Base-by-base conservation (phyloP, 2,888 invertebrate genomes). In the Dorcus hopei region DNA sequence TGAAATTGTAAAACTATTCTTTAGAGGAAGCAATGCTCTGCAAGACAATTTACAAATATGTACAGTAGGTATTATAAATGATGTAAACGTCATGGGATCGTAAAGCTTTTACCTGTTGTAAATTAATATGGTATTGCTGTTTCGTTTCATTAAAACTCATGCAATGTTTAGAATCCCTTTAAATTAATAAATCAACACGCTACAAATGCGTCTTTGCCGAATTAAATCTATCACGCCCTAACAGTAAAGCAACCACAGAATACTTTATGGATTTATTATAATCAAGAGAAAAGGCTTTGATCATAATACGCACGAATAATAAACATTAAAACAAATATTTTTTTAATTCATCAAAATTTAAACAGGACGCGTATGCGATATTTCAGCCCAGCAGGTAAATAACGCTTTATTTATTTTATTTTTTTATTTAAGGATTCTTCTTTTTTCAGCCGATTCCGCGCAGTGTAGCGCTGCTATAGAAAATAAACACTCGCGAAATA, bases 121-220 rank as follows among this genome's bases (percentile, higher is more conserved):
- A 41, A 41, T 41, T 41, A 41, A 41, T 9, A 3, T 3, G 14
- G 14, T 14, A 19, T 3, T 19, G 19, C 1, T 33, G 26, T 41
- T 41, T n/a, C 7, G 14, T 41, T 41, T 7, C 1, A 41, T n/a
- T 6, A n/a, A 41, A 41, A 11, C n/a, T 11, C 14, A 45, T 5
- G 19, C 45, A 9, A 2, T 45, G 45, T 19, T 45, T 45, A 16
- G 23, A 45, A 45, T 45, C 45, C 45, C 45, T 19, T 19, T 45
- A 16, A 11, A 45, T 45, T 45, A 45, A 45, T 45, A 45, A 45
- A 45, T 45, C 45, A 16, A 45, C 45, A 45, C 45, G 45, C 2
- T 45, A 45, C 45, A 45, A 45, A 45, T 45, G 45, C 45, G 45
- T 45, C 45, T 45, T 45, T 45, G 19, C 45, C 45, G 45, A 45